Base-by-base conservation (phyloP, 2,797 vertebrate genomes). In the Amazona finschi region DNA sequence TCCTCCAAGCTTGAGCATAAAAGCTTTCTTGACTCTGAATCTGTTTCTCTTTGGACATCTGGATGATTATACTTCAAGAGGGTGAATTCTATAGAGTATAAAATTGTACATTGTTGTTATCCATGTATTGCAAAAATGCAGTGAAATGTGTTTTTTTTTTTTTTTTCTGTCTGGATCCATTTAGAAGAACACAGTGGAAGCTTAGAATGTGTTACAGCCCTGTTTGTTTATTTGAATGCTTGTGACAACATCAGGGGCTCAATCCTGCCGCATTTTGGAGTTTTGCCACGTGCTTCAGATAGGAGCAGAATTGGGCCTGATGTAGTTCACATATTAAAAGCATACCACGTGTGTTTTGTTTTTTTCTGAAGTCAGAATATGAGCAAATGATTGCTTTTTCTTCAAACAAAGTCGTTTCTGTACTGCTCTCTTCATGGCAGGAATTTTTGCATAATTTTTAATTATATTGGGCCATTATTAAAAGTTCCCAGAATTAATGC, bases 151-250 rank as follows among this genome's bases (percentile, higher is more conserved):
- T 41, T 82, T 96, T 93, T 36, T 36, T 36, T 36, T 36, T 80
- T 85, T 80, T 87, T 75, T 83, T 86, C 93, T 72, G 73, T 65
- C 87, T 89, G 90, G 60, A 52, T 71, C 74, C 79, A 36, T 89
- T 90, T 93, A 94, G 49, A 64, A 75, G 79, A 94, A 50, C 87
- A 95, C 86, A 95, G 89, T 95, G 90, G 86, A 97, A 96, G 94
- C 91, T 96, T 80, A 96, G 95, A 97, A 83, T 77, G 75, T 92
- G 94, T 94, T 91, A 87, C 65, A 89, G 94, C 53, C 83, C 74
- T 94, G 94, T 91, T 96, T 97, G 87, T 96, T 96, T 97, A 96
- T 89, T 89, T 82, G 94, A 93, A 86, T 89, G 80, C 93, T 94
- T 97, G 72, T 93, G 93, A 94, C 96, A 96, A 96, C 93, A 96